Conservation (phyloP, 2,888 invertebrate species). For the Mongoloraphidia duomilia region DNA sequence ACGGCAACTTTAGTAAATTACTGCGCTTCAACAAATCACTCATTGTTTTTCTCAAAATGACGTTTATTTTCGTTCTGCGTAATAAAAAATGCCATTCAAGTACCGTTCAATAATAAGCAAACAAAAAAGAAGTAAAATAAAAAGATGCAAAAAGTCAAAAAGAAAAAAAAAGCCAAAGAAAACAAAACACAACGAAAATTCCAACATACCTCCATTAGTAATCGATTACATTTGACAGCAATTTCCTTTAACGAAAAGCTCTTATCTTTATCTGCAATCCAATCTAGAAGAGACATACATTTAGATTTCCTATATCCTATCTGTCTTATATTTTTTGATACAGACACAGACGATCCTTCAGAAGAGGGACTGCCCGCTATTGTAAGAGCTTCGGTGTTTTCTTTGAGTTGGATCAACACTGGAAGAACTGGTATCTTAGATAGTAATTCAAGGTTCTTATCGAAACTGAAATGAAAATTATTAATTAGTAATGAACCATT, state of each 20-base stretch:
- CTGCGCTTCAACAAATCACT: no score
- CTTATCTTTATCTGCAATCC: constrained; percentile 76
- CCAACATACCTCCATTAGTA: constrained; percentile 50
- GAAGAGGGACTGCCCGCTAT: constrained; percentile 30
- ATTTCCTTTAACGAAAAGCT: constrained; percentile 63
- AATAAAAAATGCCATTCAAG: no score
- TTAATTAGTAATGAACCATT: constrained; percentile 3
- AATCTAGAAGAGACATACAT: constrained; percentile 56
- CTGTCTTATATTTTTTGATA: not conserved
- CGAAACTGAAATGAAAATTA: constrained; percentile 40
- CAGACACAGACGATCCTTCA: constrained; percentile 15
- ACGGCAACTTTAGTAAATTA: no score
- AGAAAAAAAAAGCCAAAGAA: constrained; percentile 1
- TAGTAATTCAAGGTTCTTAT: constrained; percentile 57
- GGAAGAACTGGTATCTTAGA: constrained; percentile 74
- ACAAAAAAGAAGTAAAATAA: no score
- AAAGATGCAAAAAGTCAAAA: not conserved
- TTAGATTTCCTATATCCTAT: constrained; percentile 8
- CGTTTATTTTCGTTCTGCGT: no score
- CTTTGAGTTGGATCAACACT: constrained; percentile 45
- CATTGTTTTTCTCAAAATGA: no score
- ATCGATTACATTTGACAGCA: constrained; percentile 60
- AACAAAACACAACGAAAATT: not conserved
- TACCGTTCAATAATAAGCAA: no score
- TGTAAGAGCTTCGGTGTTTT: constrained; percentile 31